phyloP scores from a whole-genome alignment of 2,797 vertebrate species.

The Helicolenus hilgendorfi region DNA sequence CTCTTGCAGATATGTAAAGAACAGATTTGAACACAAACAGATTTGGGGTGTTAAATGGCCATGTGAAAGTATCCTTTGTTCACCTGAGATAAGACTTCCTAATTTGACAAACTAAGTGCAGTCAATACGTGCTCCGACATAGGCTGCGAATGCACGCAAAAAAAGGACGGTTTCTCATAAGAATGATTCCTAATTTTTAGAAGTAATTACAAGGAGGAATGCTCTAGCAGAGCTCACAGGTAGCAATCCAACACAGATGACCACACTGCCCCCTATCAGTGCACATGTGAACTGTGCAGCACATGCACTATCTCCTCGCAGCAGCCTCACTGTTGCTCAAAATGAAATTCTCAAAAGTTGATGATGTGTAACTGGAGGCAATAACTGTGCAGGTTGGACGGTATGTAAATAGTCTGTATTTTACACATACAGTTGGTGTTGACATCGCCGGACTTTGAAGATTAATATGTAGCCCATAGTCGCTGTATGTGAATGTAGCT shows the following conservation, averaged over 20 bases:
- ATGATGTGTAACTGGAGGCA: slow-evolving; percentile 25
- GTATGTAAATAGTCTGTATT: slow-evolving; percentile 37
- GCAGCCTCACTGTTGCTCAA: slow-evolving; percentile 33
- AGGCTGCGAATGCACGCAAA: slow-evolving; percentile 4
- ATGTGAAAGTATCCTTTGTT: slow-evolving; percentile 28
- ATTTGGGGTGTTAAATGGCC: background rate
- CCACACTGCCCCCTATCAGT: slow-evolving; percentile 80
- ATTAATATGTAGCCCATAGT: slow-evolving; percentile 31
- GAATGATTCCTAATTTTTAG: slow-evolving; percentile 33
- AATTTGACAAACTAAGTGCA: slow-evolving; percentile 29
- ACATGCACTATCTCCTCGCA: slow-evolving; percentile 10
- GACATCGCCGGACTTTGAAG: slow-evolving; percentile 17
- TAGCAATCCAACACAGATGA: slow-evolving; percentile 47
- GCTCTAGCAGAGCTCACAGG: background rate
- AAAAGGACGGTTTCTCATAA: background rate
- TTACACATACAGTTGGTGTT: background rate
- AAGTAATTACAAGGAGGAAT: slow-evolving; percentile 24
- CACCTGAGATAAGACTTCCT: slow-evolving; percentile 23
- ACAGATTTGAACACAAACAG: too few species aligned
- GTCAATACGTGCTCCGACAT: background rate
- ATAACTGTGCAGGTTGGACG: background rate
- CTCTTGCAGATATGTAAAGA: background rate
- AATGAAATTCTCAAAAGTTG: slow-evolving; percentile 19
- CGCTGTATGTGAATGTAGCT: slow-evolving; percentile 10
- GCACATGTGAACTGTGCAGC: slow-evolving; percentile 22